phyloP scores from a whole-genome alignment of 2,113 vertebrate species.

The Callithrix jacchus region DNA sequence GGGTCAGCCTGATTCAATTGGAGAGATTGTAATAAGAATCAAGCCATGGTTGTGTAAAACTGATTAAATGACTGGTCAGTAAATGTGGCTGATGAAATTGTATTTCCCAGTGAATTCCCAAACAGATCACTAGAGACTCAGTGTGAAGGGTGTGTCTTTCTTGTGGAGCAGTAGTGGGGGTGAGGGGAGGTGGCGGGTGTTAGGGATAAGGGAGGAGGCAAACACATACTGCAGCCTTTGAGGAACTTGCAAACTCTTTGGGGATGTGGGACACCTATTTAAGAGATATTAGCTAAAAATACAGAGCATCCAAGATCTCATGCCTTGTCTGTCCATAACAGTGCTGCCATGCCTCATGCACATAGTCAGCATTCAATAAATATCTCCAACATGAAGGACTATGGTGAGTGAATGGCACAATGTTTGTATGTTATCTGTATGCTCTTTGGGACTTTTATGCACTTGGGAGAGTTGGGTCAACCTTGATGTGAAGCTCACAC shows the following conservation, averaged over 20 bases:
- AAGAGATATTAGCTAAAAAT: neutral
- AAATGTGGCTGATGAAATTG: neutral
- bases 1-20: neutral
- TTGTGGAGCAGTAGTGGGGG: too few species aligned
- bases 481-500: neutral
- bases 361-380: neutral
- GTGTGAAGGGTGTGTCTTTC: neutral
- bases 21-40: neutral
- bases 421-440: neutral
- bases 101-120: neutral
- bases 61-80: neutral
- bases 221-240: neutral
- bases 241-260: neutral
- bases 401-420: neutral
- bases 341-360: neutral
- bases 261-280: neutral
- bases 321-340: neutral
- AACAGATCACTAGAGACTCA: neutral
- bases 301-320: neutral
- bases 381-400: neutral
- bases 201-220: neutral
- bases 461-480: neutral
- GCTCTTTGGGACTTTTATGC: neutral
- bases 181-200: too few species aligned
- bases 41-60: neutral